These are phyloP conservation scores for Eulemur macaco DNA, from an alignment of 2,113 vertebrate species.

Conservation along the genomic window DNA sequence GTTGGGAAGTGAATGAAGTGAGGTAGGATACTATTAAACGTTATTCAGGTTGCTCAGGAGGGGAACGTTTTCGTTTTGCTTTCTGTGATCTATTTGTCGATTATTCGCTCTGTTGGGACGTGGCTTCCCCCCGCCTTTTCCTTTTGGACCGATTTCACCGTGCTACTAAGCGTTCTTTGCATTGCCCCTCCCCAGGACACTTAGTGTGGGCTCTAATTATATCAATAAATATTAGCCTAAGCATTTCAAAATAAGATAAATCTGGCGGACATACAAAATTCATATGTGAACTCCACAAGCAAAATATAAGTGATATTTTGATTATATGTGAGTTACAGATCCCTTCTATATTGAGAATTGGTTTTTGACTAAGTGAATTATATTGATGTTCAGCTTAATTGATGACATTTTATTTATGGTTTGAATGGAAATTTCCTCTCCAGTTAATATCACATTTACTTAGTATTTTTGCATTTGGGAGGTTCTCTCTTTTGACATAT, in stretches of 20 bases:
- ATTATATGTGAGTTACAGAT: background rate
- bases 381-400: conserved; percentile 51
- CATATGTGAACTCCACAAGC: conserved; percentile 16
- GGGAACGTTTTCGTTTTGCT: background rate
- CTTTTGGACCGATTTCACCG: conserved; percentile 27
- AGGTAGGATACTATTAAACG: conserved; percentile 18
- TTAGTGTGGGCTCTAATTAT: conserved; percentile 50
- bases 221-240: conserved; percentile 33
- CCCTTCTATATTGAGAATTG: conserved; percentile 17
- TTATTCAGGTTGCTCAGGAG: background rate
- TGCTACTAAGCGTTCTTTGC: conserved; percentile 8
- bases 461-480: background rate
- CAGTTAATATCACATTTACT: background rate
- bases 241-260: conserved; percentile 61
- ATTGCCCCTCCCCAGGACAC: conserved; percentile 55
- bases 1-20: conserved; percentile 66
- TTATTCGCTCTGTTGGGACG: background rate
- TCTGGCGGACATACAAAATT: background rate
- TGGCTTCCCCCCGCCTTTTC: background rate
- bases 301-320: conserved; percentile 27
- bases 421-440: conserved; percentile 79
- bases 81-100: background rate
- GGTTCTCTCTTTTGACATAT: conserved; percentile 23
- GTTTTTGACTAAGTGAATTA: conserved; percentile 32
- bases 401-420: conserved; percentile 68